Conservation (phyloP, 2,113 vertebrate species). For the Rhinopomastus cyanomelas region DNA sequence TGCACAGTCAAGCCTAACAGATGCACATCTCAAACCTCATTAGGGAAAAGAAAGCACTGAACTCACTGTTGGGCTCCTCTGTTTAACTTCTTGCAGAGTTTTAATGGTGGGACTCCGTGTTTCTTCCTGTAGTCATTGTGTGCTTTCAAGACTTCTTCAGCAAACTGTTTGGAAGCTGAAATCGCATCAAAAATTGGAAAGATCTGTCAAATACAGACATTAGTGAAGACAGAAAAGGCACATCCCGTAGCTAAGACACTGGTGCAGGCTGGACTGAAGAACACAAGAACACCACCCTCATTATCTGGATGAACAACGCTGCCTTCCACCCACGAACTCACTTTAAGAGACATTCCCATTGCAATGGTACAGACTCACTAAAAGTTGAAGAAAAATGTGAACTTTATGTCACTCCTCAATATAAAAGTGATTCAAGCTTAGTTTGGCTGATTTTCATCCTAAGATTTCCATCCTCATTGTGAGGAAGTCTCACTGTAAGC, state of each 20-base stretch:
- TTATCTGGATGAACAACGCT: neutral
- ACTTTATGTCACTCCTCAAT: neutral
- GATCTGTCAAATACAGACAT: neutral
- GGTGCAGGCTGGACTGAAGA: neutral
- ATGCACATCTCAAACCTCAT: neutral
- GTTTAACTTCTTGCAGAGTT: slow-evolving; percentile 88
- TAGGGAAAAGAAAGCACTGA: neutral
- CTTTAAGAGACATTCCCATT: neutral
- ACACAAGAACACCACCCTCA: neutral
- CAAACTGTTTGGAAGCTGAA: slow-evolving; percentile 93
- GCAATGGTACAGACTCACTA: neutral
- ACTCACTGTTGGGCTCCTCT: slow-evolving; percentile 89
- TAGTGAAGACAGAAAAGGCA: neutral
- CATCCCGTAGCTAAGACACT: neutral
- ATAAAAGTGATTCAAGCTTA: neutral
- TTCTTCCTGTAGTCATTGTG: slow-evolving; percentile 92
- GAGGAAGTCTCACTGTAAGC: neutral
- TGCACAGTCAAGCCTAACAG: neutral
- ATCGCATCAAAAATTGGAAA: neutral
- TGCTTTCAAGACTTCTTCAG: slow-evolving; percentile 84
- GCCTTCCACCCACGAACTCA: neutral
- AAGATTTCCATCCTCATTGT: neutral
- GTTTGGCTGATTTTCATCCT: neutral
- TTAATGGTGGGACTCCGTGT: slow-evolving; percentile 87
- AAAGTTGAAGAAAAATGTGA: neutral